Evolutionary conservation across 2,113 vertebrate species (phyloP), one percentile per base, ranked within the genome.

Genomic region (Sapayoa aenigma): DNA sequence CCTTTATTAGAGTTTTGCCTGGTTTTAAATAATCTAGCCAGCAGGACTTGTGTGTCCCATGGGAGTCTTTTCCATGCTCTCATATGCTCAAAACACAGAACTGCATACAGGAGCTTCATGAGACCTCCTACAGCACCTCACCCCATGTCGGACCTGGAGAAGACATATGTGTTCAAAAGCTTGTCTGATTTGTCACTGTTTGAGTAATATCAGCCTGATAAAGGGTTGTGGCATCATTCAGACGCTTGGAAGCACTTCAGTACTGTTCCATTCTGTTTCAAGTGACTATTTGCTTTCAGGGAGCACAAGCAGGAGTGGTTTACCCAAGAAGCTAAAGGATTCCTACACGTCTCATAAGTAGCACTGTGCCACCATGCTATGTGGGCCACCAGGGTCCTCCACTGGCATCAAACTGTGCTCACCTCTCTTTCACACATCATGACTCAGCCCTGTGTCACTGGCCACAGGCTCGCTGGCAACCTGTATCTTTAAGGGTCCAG

Each of bases 381-480:
- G 21, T 39, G 59, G 58, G 20, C 63, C 41, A 73, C 42, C 49
- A 37, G 22, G 20, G 14, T 62, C 60, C 46, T 69, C n/a, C 73
- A 22, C 2, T 30, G 50, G 22, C 46, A 66, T 37, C 0, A 12
- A 39, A 27, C 67, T 76, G n/a, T 77, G 72, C 53, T 42, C 59
- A 49, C 37, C 46, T 27, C n/a, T 35, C 41, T 73, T 58, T 52
- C 15, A 1, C 1, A 4, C 7, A 14, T 5, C 1, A 4, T 31
- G n/a, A 49, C 74, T 71, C 65, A 52, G 41, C 41, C 6, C 55
- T 62, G 19, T 35, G 33, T 66, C 49, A n/a, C 27, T 25, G 67
- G 39, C 27, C n/a, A 79, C 49, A 27, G 49, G 6, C 17, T 27
- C 0, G 0, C 16, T 72, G 39, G 16, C 14, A 60, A 47, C 19